A percentile compares a stretch with the other conserved stretches of the same genome.
phyloP scores from a whole-genome alignment of 2,888 invertebrate genomes.

The Sphinx pinastri region DNA sequence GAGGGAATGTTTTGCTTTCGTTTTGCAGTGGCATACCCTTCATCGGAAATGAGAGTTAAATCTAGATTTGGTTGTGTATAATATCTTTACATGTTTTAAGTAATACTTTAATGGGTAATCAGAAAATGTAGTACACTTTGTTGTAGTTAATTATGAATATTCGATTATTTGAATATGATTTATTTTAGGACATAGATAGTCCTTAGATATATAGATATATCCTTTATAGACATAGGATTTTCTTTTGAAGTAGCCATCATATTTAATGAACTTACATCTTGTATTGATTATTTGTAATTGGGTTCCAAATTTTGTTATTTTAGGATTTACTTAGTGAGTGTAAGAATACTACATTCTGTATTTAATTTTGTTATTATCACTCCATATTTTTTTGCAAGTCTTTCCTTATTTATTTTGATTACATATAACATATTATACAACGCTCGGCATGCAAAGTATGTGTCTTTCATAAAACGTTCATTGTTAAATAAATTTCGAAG shows the following conservation, averaged over 20 bases:
- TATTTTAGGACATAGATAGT: no score
- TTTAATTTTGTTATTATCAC: no score
- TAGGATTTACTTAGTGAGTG: no score
- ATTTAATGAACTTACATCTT: no score
- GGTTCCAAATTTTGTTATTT: no score
- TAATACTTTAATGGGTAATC: background rate
- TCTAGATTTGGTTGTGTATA: constrained; percentile 24
- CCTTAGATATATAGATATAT: no score
- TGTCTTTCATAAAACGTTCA: constrained; percentile 14
- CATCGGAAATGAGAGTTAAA: constrained; percentile 38
- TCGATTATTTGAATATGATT: no score
- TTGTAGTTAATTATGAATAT: background rate
- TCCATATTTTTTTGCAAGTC: no score
- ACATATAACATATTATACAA: background rate
- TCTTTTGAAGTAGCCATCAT: no score
- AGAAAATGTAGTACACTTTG: background rate
- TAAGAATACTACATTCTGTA: no score
- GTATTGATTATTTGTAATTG: no score
- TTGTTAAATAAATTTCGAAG: constrained; percentile 9
- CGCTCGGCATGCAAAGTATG: background rate
- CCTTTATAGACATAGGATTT: no score
- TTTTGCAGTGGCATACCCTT: constrained; percentile 38
- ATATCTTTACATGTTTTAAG: background rate
- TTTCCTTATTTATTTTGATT: background rate
- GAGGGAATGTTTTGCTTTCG: constrained; percentile 41